phyloP scores from a whole-genome alignment of 2,113 vertebrate species.

The Phocoena phocoena region DNA sequence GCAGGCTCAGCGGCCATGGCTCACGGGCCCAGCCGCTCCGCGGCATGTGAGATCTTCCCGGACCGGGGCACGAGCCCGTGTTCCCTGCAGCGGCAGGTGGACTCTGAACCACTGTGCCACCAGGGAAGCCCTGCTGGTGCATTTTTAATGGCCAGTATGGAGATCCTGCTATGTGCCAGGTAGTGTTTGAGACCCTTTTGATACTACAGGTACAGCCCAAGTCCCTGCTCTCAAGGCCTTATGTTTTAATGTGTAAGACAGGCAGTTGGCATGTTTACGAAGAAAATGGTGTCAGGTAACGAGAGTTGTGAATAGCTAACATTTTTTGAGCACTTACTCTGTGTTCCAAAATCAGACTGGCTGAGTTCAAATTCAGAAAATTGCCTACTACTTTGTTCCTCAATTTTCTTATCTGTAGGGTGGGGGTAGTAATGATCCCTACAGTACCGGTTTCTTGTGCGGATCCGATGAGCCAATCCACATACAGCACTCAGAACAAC shows the following conservation, averaged over 20 bases:
- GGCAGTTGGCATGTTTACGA: not conserved
- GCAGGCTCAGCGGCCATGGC: too few relatives aligned
- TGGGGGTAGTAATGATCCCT: not conserved
- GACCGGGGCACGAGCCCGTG: too few relatives aligned
- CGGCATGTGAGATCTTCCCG: too few relatives aligned
- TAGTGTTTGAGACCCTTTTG: not conserved
- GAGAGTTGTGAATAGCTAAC: not conserved
- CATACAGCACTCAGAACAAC: accelerated
- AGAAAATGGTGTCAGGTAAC: not conserved
- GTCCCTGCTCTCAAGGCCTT: not conserved
- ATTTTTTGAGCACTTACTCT: not conserved
- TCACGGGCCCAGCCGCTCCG: too few relatives aligned
- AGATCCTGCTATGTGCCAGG: not conserved
- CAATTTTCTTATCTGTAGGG: not conserved
- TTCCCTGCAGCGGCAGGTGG: too few relatives aligned
- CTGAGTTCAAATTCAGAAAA: not conserved
- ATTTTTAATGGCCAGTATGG: not conserved
- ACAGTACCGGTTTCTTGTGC: not conserved
- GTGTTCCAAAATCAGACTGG: not conserved
- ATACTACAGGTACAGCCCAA: not conserved
- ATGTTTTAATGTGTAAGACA: accelerated
- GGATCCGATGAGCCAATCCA: not conserved
- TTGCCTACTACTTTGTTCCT: not conserved
- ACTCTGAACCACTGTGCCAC: too few relatives aligned
- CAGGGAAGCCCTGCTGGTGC: not conserved